These are phyloP conservation scores for Camponotus floridanus DNA, from an alignment of 1,140 invertebrate species.

Conservation along the genomic window DNA sequence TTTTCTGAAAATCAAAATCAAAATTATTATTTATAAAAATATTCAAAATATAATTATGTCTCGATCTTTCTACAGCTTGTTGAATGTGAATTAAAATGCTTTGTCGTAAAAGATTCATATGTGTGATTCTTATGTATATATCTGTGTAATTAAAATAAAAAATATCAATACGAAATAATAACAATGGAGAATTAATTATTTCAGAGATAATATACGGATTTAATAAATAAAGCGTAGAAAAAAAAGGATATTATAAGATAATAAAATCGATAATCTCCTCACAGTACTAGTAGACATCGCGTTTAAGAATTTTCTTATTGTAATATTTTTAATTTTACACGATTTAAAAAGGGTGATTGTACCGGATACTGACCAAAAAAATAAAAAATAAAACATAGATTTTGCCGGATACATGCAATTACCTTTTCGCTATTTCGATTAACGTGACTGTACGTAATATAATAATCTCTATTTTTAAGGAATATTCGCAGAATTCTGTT, in stretches of 20 bases:
- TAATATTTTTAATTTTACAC: too few species aligned
- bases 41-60: background rate
- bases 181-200: conserved; percentile 26
- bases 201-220: too few species aligned
- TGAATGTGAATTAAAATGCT: background rate
- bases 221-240: too few species aligned
- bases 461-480: background rate
- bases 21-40: background rate
- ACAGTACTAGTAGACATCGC: background rate
- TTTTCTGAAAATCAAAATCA: conserved; percentile 89
- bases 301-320: background rate
- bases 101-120: background rate
- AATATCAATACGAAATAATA: conserved; percentile 14
- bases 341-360: background rate
- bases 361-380: background rate
- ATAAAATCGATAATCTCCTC: background rate
- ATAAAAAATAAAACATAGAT: conserved; percentile 43
- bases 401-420: conserved; percentile 11
- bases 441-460: conserved; percentile 36
- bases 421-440: background rate
- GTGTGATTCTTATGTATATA: background rate
- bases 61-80: background rate
- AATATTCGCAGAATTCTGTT: conserved; percentile 13
- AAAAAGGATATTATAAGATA: background rate
- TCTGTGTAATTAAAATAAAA: background rate